These are phyloP conservation scores for Mormoops blainvillei DNA, from an alignment of 2,113 vertebrate species.

Conservation along the genomic window DNA sequence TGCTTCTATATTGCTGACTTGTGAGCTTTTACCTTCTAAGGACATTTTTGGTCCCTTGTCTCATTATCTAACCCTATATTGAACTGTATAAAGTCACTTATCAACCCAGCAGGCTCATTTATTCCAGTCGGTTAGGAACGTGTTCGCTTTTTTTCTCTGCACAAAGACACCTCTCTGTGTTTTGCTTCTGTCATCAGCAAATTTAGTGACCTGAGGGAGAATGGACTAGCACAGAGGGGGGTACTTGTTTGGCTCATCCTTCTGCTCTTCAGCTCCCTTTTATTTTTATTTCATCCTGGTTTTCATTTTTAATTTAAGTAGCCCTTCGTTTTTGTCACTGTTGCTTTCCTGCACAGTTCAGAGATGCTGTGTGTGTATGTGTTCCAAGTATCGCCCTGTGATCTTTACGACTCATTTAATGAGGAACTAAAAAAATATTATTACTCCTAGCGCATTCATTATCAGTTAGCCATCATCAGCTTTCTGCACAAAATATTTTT, in stretches of 20 bases:
- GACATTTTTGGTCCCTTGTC: conserved; percentile 51
- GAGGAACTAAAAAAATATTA: conserved; percentile 31
- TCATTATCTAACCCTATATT: conserved; percentile 55
- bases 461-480: conserved; percentile 54
- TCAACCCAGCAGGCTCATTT: conserved; percentile 30
- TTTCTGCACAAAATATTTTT: conserved; percentile 72
- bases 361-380: not conserved
- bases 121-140: conserved; percentile 38
- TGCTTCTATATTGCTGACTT: conserved; percentile 35
- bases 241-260: not conserved
- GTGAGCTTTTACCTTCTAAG: conserved; percentile 16
- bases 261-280: not conserved
- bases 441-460: conserved; percentile 67
- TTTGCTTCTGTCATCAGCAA: not conserved
- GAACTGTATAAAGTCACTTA: conserved; percentile 53
- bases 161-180: conserved; percentile 3
- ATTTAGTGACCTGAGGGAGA: not conserved
- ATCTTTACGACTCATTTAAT: conserved; percentile 33
- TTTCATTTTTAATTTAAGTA: conserved; percentile 48
- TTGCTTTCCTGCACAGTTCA: not conserved
- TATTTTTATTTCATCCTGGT: not conserved
- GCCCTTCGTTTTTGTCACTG: not conserved
- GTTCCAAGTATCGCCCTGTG: not conserved
- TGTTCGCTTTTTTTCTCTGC: conserved; percentile 50
- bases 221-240: not conserved